Base-by-base conservation (phyloP, 2,797 vertebrate species). In the Cyprinella venusta region DNA sequence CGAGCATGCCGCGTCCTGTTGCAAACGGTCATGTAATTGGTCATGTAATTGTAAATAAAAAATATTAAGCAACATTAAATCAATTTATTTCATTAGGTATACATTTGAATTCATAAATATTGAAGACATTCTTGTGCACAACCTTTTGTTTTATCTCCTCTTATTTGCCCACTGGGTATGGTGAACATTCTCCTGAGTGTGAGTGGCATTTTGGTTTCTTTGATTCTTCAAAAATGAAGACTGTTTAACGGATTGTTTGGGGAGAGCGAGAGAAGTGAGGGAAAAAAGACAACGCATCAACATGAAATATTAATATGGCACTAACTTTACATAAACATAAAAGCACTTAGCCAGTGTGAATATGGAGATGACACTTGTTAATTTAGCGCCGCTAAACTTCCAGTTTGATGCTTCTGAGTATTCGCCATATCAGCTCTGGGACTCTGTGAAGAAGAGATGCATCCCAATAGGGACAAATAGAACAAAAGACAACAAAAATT, bases 271-370 rank as follows among this genome's bases (percentile, higher is more conserved):
- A 82, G 63, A 83, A 77, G 50, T 45, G 56, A 65, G 80, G 54
- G 24, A 86, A 90, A 87, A 86, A 82, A 33, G 86, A 87, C 89
- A 93, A 93, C 76, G 81, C 91, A 92, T 88, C 91, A 92, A 91
- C 91, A 94, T 94, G 90, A 94, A 95, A 95, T 94, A 94, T 95
- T 93, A 93, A 95, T 95, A 92, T 87, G 88, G 67, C 5, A 84
- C 85, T 40, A 77, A 84, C 90, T 94, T 93, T 93, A 93, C 93
- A 94, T 93, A 92, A 94, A 94, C 94, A 94, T 94, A 92, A 94
- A 94, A 94, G 93, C 90, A 86, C 91, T 93, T 93, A 92, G 92
- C 91, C 92, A 91, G 90, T 91, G 91, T 86, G 91, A 90, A 93
- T 92, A 91, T 93, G 92, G 89, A 94, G 92, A 93, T 93, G 93